A percentile compares a stretch with the other conserved stretches of the same genome.
Conservation (phyloP, 2,888 invertebrate genomes). For the Drosophila peninsularis region DNA sequence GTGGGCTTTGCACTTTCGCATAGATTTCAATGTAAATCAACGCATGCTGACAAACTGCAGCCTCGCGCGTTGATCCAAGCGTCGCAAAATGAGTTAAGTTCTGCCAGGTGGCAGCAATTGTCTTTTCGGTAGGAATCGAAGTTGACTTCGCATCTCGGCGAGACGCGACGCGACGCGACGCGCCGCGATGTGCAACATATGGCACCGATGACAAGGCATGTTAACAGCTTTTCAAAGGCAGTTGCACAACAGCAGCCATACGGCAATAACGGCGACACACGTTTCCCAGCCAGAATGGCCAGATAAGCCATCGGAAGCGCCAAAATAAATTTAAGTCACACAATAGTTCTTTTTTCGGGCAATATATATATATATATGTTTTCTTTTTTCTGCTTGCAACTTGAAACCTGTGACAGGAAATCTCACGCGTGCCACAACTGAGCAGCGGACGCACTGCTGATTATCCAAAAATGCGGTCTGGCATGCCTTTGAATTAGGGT, state of each 20-base stretch:
- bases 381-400: conserved; percentile 38
- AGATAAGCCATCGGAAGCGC: conserved; percentile 68
- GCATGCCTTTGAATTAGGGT: conserved; percentile 76
- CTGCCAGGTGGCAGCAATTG: conserved; percentile 69
- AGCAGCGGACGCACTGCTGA: conserved; percentile 54
- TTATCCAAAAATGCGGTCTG: conserved; percentile 77
- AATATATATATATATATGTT: background rate
- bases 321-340: conserved; percentile 41
- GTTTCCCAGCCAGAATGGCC: conserved; percentile 51
- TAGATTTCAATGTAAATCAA: conserved; percentile 75
- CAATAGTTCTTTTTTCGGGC: conserved; percentile 1
- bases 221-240: conserved; percentile 77
- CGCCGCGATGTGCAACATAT: conserved; percentile 73
- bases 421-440: conserved; percentile 71
- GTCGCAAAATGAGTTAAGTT: conserved; percentile 70
- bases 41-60: conserved; percentile 71
- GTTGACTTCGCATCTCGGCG: conserved; percentile 11
- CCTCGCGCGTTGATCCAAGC: conserved; percentile 59
- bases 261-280: conserved; percentile 20
- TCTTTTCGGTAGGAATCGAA: conserved; percentile 47
- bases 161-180: conserved; percentile 30
- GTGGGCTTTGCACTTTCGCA: conserved; percentile 80
- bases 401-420: conserved; percentile 67
- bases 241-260: conserved; percentile 65
- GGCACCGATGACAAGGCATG: conserved; percentile 78